phyloP scores from a whole-genome alignment of 1,140 invertebrate genomes.

The Ceratina japonica region DNA sequence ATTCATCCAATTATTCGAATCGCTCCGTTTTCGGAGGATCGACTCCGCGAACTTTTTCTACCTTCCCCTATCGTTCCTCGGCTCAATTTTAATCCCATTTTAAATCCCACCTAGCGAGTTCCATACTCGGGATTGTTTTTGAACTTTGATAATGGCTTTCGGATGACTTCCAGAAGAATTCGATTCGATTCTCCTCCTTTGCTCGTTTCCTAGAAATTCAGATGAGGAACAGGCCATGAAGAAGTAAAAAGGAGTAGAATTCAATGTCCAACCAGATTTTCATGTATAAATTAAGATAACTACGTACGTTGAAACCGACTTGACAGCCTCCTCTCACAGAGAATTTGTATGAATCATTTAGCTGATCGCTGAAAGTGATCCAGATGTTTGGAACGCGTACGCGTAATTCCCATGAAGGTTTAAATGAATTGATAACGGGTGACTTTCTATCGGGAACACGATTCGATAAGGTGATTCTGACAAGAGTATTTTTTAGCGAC shows the following conservation, averaged over 20 bases:
- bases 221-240: neutral
- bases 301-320: too few relatives aligned
- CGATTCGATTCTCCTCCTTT: conserved; percentile 14
- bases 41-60: neutral
- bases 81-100: conserved; percentile 16
- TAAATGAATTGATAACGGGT: too few relatives aligned
- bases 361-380: too few relatives aligned
- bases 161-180: conserved; percentile 9
- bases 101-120: neutral
- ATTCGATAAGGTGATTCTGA: too few relatives aligned
- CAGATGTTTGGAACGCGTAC: too few relatives aligned
- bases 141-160: conserved; percentile 19
- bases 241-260: neutral
- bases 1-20: conserved; percentile 19
- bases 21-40: neutral
- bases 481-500: conserved; percentile 6
- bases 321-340: too few relatives aligned
- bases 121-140: neutral
- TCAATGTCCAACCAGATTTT: neutral
- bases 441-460: too few relatives aligned
- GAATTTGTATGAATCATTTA: too few relatives aligned
- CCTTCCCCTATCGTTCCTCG: neutral
- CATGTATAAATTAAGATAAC: too few relatives aligned
- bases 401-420: too few relatives aligned
- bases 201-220: neutral